Conservation (phyloP, 1,140 invertebrate genomes). For the Pseudachorutes palmiensis region DNA sequence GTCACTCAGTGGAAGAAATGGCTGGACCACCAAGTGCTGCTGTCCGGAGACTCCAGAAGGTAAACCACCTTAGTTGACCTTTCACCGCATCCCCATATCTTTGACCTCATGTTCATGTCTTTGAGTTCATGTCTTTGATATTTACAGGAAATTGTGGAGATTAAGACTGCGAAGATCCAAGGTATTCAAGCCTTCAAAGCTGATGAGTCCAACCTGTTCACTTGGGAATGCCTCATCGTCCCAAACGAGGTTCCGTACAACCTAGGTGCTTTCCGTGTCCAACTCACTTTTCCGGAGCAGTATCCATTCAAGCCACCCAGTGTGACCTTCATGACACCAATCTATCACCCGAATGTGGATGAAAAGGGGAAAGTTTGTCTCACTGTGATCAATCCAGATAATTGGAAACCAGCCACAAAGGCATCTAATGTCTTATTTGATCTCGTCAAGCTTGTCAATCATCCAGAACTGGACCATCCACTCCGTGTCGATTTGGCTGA, state of each 20-base stretch:
- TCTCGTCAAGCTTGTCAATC: constrained; percentile 8
- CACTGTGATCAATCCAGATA: constrained; percentile 87
- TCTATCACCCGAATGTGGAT: constrained; percentile 99
- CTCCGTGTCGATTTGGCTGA: constrained; percentile 10
- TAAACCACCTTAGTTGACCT: background rate
- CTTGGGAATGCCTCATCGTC: constrained; percentile 14
- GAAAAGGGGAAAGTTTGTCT: constrained; percentile 99
- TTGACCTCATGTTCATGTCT: background rate
- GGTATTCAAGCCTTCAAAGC: constrained; percentile 45
- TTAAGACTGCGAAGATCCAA: background rate
- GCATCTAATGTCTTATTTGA: constrained; percentile 94
- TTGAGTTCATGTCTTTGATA: background rate
- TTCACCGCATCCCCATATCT: background rate
- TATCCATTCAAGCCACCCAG: constrained; percentile 99
- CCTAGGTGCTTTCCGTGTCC: constrained; percentile 98
- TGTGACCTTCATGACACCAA: constrained; percentile 97
- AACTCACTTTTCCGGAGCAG: constrained; percentile 98
- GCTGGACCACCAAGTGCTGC: background rate
- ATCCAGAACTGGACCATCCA: constrained; percentile 12
- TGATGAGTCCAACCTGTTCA: constrained; percentile 66
- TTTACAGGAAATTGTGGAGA: constrained; percentile 1
- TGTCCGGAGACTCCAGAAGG: background rate
- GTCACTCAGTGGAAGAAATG: background rate
- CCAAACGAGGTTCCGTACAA: constrained; percentile 95
- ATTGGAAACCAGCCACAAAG: constrained; percentile 98